These are phyloP conservation scores for Entomyzon cyanotis DNA, from an alignment of 2,113 vertebrate genomes.

Conservation along the genomic window DNA sequence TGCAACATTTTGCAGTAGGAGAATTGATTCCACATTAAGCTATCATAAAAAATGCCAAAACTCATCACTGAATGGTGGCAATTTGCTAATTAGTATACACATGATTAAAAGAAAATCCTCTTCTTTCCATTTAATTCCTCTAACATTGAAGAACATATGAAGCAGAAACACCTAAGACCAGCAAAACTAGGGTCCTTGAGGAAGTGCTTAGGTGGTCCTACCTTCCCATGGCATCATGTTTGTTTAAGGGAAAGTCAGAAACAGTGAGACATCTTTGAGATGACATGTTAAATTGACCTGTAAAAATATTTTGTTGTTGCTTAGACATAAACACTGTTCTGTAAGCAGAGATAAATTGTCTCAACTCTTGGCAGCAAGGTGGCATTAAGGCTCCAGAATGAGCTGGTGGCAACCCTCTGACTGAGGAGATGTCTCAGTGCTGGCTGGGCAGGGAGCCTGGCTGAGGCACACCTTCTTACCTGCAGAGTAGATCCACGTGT, in stretches of 20 bases:
- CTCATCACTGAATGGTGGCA: background rate
- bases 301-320: background rate
- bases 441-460: background rate
- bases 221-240: background rate
- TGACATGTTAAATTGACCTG: background rate
- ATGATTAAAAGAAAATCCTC: background rate
- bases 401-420: background rate
- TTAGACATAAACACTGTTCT: background rate
- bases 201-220: background rate
- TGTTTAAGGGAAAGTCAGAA: background rate
- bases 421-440: background rate
- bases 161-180: background rate
- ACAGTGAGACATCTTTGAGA: background rate
- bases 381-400: background rate
- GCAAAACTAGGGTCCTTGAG: background rate
- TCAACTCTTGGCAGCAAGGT: background rate
- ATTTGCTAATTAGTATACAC: background rate
- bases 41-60: background rate
- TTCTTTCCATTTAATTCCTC: background rate
- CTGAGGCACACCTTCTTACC: background rate
- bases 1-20: background rate
- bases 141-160: background rate
- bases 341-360: background rate
- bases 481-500: accelerated
- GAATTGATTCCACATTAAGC: background rate